Base-by-base conservation (phyloP, 2,113 vertebrate species). In the Toxotes chatareus region DNA sequence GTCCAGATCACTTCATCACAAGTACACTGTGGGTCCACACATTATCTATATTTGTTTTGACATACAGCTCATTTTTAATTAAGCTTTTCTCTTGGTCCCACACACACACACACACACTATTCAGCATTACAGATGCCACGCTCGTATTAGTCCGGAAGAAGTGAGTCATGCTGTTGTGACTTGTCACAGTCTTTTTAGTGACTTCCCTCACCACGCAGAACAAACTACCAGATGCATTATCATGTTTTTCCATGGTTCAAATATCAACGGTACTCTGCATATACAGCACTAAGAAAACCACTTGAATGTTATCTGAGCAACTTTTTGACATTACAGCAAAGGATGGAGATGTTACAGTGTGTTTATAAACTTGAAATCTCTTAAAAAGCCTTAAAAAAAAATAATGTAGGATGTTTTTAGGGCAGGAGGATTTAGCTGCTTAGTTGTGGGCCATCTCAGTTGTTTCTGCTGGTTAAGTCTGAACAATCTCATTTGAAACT, bases 401-500 rank as follows among this genome's bases (percentile, higher is more conserved):
- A 9, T 7, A n/a, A 23, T 57, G 4, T 57, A 14, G 49, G 3
- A 0, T 65, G 1, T 72, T 68, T 73, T 69, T 73, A 62, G 51
- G 56, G 60, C 36, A 44, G 65, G 59, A 68, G 59, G 70, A 66
- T 55, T 68, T 42, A 69, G 40, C 46, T 68, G 62, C 62, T 84
- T 9, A 4, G 19, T 38, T 66, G 1, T 62, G 72, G 68, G 47
- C 27, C 70, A 75, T 74, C 70, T 71, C 66, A 71, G 27, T 64
- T 88, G 73, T 83, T 84, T 74, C 77, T 73, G 73, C 70, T 72
- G 51, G 53, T 72, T 71, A 67, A 88, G 82, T 71, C 84, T 73
- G 77, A 82, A 82, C 78, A 81, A 87, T 86, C 73, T 79, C 81
- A 80, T 92, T 80, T 0, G 38, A 86, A 88, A 90, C 76, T 88